Evolutionary conservation across 2,888 invertebrate species (phyloP), one percentile per base, ranked within the genome.

Genomic region (Cerceris ruficornis): DNA sequence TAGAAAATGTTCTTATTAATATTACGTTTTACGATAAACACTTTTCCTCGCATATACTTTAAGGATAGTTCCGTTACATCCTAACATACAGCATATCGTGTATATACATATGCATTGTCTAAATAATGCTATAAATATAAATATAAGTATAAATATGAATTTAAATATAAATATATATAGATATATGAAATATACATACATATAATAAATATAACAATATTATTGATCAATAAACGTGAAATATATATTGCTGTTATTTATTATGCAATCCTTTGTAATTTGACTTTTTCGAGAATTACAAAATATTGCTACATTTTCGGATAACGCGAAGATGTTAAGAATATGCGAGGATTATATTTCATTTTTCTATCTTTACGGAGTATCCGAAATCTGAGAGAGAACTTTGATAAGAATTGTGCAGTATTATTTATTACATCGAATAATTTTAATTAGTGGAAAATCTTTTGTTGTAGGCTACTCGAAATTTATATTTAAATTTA

Each of bases 201-300:
- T 69, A 87, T 82, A 86, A 77, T 85, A 83, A 75, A 76, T 86
- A 90, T 88, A 88, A 86, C 74, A 76, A 88, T 88, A 90, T 89
- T 88, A 88, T 88, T 84, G 79, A 88, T 86, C 86, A 90, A 89
- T 90, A 89, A 89, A 89, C 83, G 77, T 75, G 87, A 88, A 89
- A 86, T 88, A 86, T 87, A 83, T 75, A 80, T 83, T 62, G 62
- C 68, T 69, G 80, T 73, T 71, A 64, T 76, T 83, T 28, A 73
- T 80, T 76, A 55, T 43, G 57, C 15, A 64, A 42, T 54, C 54
- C 66, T 57, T 61, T 67, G 43, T 55, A 68, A 28, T 2, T 17
- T 52, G 11, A n/a, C 14, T 7, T 52, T 14, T 5, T n/a, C 7
- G 5, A 52, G 2, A 52, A 52, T 46, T 46, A 46, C 11, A 28